Evolutionary conservation across 1,140 invertebrate genomes (phyloP).

Genomic region (Asbolus verrucosus): DNA sequence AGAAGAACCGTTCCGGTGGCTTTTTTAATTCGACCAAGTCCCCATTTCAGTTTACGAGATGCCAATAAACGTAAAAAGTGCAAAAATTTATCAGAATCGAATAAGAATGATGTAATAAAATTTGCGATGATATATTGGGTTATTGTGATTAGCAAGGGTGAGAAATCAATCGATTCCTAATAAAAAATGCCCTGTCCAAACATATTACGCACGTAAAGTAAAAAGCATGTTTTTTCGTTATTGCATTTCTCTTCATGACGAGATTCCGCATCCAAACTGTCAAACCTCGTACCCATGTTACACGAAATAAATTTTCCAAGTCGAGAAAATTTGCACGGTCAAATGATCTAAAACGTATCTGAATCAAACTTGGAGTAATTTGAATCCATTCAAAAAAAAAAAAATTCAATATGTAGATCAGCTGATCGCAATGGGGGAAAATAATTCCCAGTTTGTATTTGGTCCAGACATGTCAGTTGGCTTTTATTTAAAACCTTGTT

Average conservation of each 20-base stretch:
- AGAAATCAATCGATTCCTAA: slow-evolving; percentile 25
- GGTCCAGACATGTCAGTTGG: too few species aligned
- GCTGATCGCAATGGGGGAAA: too few species aligned
- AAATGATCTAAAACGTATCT: slow-evolving; percentile 2
- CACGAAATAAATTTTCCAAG: slow-evolving; percentile 32
- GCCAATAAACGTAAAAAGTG: slow-evolving; percentile 5
- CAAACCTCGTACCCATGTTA: slow-evolving; percentile 33
- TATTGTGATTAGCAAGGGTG: slow-evolving; percentile 12
- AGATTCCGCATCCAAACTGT: slow-evolving; percentile 32
- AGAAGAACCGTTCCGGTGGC: too few species aligned
- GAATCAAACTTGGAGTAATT: too few species aligned
- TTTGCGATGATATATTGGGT: slow-evolving; percentile 32
- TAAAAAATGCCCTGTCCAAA: slow-evolving; percentile 19
- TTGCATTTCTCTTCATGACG: slow-evolving; percentile 36
- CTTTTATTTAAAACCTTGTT: too few species aligned
- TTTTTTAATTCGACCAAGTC: slow-evolving; percentile 2
- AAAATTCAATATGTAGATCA: too few species aligned
- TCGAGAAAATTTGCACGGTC: slow-evolving; percentile 19
- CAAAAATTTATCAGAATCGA: slow-evolving; percentile 25
- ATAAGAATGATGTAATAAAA: slow-evolving; percentile 26
- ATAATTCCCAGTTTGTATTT: too few species aligned
- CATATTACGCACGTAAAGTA: slow-evolving; percentile 6
- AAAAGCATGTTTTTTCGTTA: slow-evolving; percentile 35
- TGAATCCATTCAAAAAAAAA: too few species aligned
- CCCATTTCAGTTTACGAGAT: slow-evolving; percentile 14